Evolutionary conservation across 2,888 invertebrate genomes (phyloP), one percentile per base, ranked within the genome.

Genomic region (Drosophila robusta): DNA sequence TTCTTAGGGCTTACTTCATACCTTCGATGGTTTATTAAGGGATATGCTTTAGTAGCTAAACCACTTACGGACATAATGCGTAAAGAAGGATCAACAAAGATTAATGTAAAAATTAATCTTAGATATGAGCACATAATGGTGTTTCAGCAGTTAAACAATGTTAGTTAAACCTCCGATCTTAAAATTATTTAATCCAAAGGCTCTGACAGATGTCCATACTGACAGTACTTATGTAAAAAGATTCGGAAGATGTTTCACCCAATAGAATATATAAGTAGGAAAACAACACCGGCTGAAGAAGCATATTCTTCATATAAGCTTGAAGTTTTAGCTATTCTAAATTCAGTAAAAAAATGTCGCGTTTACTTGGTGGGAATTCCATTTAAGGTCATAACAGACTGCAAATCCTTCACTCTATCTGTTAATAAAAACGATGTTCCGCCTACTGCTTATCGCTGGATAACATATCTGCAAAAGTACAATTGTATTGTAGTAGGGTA

Each of bases 261-360:
- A 26, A 32, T 64, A 9, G 42, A 57, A 8, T 57, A 38, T 29
- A 65, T 44, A 49, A 75, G 61, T 24, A 49, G 58, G 34, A 73
- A 63, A 32, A 67, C 65, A 12, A 42, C 57, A 9, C 11, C 51
- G 1, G 80, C 81, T 29, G 89, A 85, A 58, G 60, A 72, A 14
- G 55, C 80, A 8, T 90, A 86, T 62, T 80, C 81, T 41, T 81
- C 80, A 26, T 91, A 90, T 54, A 86, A 91, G 38, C 47, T 65
- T 1, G 63, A 62, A 8, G 26, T 32, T 3, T 36, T 42, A 18
- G 29, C 47, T 4, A 22, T 42, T 7, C 26, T 42, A 6, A 18
- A 18, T 18, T 18, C 2, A 18, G 18, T 18, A 18, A 18, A 18
- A 18, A 18, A 18, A 18, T 18, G 18, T 1, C 18, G 18, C 18